These are phyloP conservation scores for Peromyscus nudipes DNA, from an alignment of 2,797 vertebrate genomes.

Conservation along the genomic window DNA sequence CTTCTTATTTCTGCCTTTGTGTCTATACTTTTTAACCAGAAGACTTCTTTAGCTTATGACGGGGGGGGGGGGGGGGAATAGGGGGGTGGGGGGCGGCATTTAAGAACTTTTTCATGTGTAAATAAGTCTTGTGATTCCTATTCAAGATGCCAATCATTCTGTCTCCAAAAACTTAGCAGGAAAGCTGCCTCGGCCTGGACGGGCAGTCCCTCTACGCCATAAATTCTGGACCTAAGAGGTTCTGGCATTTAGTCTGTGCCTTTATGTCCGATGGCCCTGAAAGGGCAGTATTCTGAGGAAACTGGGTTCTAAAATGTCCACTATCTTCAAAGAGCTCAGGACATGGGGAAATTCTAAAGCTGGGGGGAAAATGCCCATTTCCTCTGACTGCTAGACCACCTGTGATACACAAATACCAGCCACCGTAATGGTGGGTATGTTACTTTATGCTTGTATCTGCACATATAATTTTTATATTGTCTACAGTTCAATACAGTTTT, in stretches of 20 bases:
- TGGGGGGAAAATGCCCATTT: constrained; percentile 55
- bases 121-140: background rate
- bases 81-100: too few relatives aligned
- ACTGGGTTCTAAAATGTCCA: background rate
- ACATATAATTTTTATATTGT: constrained; percentile 53
- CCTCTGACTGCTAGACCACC: constrained; percentile 53
- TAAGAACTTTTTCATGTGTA: background rate
- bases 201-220: background rate
- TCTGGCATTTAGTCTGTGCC: background rate
- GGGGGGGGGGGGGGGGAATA: background rate
- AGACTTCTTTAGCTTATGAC: constrained; percentile 45
- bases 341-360: constrained; percentile 38
- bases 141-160: constrained; percentile 20
- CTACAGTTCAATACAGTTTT: constrained; percentile 72
- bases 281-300: background rate
- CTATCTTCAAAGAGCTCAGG: constrained; percentile 70
- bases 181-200: background rate
- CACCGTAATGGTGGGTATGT: constrained; percentile 67
- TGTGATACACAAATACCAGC: constrained; percentile 56
- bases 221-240: constrained; percentile 3
- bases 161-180: background rate
- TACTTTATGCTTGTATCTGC: constrained; percentile 77
- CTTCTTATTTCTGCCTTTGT: constrained; percentile 35
- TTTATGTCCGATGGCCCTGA: background rate
- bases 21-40: constrained; percentile 3